These are phyloP conservation scores for Natrix natrix DNA, from an alignment of 2,797 vertebrate species.

Conservation along the genomic window DNA sequence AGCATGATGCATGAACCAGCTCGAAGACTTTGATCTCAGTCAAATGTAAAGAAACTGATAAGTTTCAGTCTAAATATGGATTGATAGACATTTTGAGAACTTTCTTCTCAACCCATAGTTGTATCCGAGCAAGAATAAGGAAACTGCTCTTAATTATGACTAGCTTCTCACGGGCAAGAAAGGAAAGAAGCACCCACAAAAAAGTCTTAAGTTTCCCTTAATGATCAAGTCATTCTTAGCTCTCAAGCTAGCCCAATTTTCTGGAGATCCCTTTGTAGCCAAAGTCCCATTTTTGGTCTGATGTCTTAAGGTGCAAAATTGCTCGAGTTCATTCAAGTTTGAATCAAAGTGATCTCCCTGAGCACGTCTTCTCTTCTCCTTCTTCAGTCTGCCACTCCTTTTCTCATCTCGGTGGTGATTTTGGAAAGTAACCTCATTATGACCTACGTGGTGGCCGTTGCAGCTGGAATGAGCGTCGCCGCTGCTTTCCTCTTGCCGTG, in stretches of 20 bases:
- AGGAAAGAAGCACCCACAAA: neutral
- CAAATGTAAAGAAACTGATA: neutral
- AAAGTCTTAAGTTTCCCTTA: neutral
- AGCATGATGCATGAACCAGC: neutral
- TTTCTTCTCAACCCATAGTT: neutral
- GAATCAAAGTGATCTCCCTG: neutral
- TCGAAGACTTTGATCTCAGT: neutral
- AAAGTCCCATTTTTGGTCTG: neutral
- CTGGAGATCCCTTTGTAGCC: neutral
- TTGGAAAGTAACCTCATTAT: constrained; percentile 82
- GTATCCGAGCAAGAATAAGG: neutral
- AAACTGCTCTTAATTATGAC: neutral
- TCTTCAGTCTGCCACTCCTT: constrained; percentile 87
- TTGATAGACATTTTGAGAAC: neutral
- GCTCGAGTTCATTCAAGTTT: neutral
- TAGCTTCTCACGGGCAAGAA: neutral
- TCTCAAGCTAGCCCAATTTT: neutral
- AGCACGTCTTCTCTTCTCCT: neutral
- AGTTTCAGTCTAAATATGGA: neutral
- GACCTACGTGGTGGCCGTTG: constrained; percentile 87
- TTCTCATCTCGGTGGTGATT: constrained; percentile 84
- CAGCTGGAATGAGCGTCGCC: constrained; percentile 87
- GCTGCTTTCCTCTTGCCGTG: constrained; percentile 94
- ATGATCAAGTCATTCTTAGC: neutral
- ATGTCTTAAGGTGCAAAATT: neutral